Percentiles rank a stretch among this genome's conserved stretches.
Evolutionary conservation across 2,113 vertebrate species (phyloP).

Genomic region (Gasterosteus aculeatus): DNA sequence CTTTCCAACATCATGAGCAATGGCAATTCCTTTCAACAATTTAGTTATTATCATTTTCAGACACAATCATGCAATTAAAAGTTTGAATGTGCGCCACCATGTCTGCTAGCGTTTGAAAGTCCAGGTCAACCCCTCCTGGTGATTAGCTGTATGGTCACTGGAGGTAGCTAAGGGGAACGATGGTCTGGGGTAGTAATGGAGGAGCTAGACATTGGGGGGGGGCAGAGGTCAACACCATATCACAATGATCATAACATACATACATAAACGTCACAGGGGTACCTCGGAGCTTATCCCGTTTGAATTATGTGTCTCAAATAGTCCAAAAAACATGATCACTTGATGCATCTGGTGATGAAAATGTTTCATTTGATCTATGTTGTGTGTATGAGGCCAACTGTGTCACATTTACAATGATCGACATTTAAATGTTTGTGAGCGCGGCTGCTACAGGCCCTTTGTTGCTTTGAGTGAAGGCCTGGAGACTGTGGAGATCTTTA

Average conservation of each 20-base stretch:
- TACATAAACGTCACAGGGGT: constrained; percentile 56
- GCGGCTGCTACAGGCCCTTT: not conserved
- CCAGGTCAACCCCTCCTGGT: constrained; percentile 76
- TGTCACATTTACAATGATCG: constrained; percentile 17
- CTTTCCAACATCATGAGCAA: constrained; percentile 19
- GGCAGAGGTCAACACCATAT: constrained; percentile 56
- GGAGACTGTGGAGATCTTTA: constrained; percentile 15
- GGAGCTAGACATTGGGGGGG: constrained; percentile 13
- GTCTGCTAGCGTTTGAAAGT: constrained; percentile 76
- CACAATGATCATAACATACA: constrained; percentile 48
- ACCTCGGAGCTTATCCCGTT: constrained; percentile 58
- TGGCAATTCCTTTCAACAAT: constrained; percentile 61
- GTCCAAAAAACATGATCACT: constrained; percentile 2
- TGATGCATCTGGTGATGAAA: constrained; percentile 12
- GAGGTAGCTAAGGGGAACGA: constrained; percentile 78
- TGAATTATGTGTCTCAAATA: constrained; percentile 53
- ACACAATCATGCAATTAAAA: accelerated
- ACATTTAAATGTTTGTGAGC: constrained; percentile 8
- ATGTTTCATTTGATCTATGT: not conserved
- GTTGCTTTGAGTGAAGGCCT: constrained; percentile 8
- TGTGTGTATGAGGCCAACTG: constrained; percentile 52
- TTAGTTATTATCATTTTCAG: not conserved
- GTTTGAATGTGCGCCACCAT: constrained; percentile 48
- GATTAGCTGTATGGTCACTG: constrained; percentile 78
- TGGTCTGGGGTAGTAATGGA: constrained; percentile 34